These are phyloP conservation scores for Eupithecia subumbrata DNA, from an alignment of 2,888 invertebrate species.

Conservation along the genomic window DNA sequence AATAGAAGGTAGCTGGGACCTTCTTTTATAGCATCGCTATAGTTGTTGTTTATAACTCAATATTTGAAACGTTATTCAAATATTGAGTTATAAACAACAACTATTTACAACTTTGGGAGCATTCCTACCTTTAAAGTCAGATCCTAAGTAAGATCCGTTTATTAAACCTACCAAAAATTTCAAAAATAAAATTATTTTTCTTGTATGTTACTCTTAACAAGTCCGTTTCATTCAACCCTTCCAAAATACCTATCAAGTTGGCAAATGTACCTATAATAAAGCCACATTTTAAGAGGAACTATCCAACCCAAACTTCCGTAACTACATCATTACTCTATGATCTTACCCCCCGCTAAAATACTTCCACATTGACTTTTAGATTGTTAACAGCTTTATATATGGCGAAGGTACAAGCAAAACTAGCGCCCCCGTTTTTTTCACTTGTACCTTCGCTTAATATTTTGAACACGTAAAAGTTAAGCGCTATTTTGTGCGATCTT, in stretches of 20 bases:
- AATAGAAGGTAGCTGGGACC: neutral
- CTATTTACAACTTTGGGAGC: neutral
- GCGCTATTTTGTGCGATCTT: neutral
- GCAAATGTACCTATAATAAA: neutral
- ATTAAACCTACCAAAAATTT: neutral
- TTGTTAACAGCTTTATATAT: neutral
- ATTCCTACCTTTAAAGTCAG: neutral
- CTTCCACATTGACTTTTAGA: neutral
- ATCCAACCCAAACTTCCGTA: neutral
- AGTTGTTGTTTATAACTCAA: no score
- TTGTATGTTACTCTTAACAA: neutral
- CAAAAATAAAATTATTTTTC: neutral
- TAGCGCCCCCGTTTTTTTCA: neutral
- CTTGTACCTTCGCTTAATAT: neutral
- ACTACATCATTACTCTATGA: neutral
- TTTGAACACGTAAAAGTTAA: neutral
- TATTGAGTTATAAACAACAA: neutral
- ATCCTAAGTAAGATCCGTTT: neutral
- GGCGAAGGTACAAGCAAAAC: neutral
- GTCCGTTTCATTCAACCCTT: neutral
- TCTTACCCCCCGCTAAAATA: neutral
- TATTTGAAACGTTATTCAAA: no score
- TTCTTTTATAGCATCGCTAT: neutral
- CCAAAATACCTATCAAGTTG: neutral
- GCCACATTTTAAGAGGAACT: slow-evolving; percentile 19